Evolutionary conservation across 2,888 invertebrate genomes (phyloP).

Genomic region (Metalampra italica): DNA sequence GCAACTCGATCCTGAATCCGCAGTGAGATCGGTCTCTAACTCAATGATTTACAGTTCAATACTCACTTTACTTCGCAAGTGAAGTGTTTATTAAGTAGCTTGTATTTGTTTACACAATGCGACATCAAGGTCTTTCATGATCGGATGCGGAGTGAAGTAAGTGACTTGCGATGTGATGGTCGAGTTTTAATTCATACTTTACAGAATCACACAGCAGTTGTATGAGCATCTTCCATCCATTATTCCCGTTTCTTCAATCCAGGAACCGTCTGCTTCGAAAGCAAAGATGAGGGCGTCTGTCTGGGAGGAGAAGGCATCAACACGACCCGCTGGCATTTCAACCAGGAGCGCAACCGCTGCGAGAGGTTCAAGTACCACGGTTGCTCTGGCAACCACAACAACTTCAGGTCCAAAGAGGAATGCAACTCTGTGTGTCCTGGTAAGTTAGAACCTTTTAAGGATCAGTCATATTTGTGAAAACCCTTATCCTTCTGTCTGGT

Average conservation of each 20-base stretch:
- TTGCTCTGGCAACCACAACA: conserved; percentile 91
- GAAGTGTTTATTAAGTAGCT: too few relatives aligned
- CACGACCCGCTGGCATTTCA: conserved; percentile 85
- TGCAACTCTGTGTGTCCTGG: conserved; percentile 90
- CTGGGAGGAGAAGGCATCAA: conserved; percentile 51
- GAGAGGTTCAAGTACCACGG: conserved; percentile 83
- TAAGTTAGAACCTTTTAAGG: conserved; percentile 39
- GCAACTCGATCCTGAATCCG: too few relatives aligned
- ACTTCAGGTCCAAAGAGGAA: conserved; percentile 88
- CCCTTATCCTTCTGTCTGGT: background rate
- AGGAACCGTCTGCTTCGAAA: conserved; percentile 90
- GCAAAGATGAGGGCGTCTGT: conserved; percentile 81
- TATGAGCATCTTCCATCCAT: too few relatives aligned
- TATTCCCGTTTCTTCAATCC: conserved; percentile 1
- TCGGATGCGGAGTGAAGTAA: too few relatives aligned
- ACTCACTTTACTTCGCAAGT: too few relatives aligned
- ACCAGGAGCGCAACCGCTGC: conserved; percentile 87
- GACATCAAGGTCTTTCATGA: too few relatives aligned
- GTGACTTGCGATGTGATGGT: too few relatives aligned
- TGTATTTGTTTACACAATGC: too few relatives aligned
- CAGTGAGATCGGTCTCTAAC: too few relatives aligned
- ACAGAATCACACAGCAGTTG: too few relatives aligned
- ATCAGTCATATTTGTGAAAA: background rate
- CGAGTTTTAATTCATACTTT: too few relatives aligned
- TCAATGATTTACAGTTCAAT: too few relatives aligned